Percentiles rank a stretch among this genome's conserved stretches.
Evolutionary conservation across 2,888 invertebrate species (phyloP).

Genomic region (Parnassius orleans): DNA sequence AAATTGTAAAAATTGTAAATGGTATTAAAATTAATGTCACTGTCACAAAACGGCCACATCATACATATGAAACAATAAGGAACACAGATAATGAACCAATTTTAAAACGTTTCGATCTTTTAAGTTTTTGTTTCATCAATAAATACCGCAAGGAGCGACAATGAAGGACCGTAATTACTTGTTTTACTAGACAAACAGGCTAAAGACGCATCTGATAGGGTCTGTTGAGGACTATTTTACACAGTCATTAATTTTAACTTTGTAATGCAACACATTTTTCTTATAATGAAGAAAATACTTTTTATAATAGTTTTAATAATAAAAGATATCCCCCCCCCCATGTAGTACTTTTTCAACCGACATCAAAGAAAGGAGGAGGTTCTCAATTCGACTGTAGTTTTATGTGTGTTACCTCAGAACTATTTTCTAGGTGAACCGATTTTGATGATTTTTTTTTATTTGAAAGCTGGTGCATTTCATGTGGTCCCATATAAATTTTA

Average conservation of each 20-base stretch:
- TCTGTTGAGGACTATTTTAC: constrained; percentile 17
- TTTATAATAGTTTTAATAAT: constrained; percentile 4
- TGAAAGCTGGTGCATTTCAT: too few species aligned
- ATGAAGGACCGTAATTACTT: constrained; percentile 17
- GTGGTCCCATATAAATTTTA: too few species aligned
- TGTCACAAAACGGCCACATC: constrained; percentile 8
- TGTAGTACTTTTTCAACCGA: neutral
- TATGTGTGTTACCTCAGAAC: too few species aligned
- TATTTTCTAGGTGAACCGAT: too few species aligned
- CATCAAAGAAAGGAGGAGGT: too few species aligned
- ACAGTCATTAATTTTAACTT: constrained; percentile 23
- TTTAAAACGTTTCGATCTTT: constrained; percentile 25
- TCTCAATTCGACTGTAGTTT: too few species aligned
- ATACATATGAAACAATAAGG: constrained; percentile 25
- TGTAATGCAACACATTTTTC: constrained; percentile 21
- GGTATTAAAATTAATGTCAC: constrained; percentile 9
- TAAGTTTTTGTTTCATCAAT: constrained; percentile 17
- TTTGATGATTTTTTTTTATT: too few species aligned
- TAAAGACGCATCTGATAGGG: constrained; percentile 16
- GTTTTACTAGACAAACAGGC: constrained; percentile 26
- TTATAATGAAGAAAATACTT: constrained; percentile 16
- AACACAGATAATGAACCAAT: constrained; percentile 27
- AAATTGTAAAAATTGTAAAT: neutral
- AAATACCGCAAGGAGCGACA: constrained; percentile 20
- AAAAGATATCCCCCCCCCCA: neutral